A percentile compares a stretch with the other conserved stretches of the same genome.
These are phyloP conservation scores for Oryctolagus cuniculus DNA, from an alignment of 2,113 vertebrate species.

Conservation along the genomic window mOryCun1.1 NC_091437.1:27365501-27366000, in stretches of 20 bases:
- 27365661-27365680: constrained; percentile 62
- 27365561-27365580: neutral
- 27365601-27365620: constrained; percentile 7
- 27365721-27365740: constrained; percentile 79
- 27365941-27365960: neutral
- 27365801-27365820: constrained; percentile 64
- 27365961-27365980: neutral
- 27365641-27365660: constrained; percentile 68
- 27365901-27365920: neutral
- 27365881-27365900: constrained; percentile 1
- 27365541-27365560: neutral
- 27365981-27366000: neutral
- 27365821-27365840: neutral
- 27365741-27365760: constrained; percentile 72
- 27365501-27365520: neutral
- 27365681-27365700: constrained; percentile 59
- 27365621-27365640: constrained; percentile 63
- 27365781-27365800: neutral
- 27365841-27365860: neutral
- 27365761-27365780: constrained; percentile 50
- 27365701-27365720: constrained; percentile 82
- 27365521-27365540: constrained; percentile 13
- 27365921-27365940: constrained; percentile 26
- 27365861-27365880: neutral
- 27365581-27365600: neutral